Conservation (phyloP, 2,113 vertebrate species). For the Notarius lentiginosus region DNA sequence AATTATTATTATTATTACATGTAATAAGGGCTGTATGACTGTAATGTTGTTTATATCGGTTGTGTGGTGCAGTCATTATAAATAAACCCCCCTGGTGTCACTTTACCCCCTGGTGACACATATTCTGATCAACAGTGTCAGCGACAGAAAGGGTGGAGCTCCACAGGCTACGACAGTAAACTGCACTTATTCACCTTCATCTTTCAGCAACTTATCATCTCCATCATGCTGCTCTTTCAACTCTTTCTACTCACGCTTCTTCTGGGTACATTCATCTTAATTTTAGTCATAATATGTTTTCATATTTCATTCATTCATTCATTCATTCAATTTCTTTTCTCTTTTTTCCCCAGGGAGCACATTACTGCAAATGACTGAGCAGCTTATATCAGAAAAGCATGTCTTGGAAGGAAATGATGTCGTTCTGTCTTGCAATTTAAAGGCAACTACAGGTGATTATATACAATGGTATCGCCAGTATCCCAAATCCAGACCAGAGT, state of each 20-base stretch:
- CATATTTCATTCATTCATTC: neutral
- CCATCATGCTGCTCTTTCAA: neutral
- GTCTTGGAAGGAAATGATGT: neutral
- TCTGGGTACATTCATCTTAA: neutral
- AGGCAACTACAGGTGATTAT: neutral
- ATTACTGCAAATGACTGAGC: neutral
- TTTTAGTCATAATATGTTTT: neutral
- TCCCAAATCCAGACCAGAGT: slow-evolving; percentile 9
- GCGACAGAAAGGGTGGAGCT: neutral
- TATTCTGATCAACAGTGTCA: neutral
- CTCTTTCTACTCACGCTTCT: neutral
- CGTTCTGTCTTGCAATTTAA: slow-evolving; percentile 27
- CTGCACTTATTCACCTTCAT: neutral
- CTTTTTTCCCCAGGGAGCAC: neutral
- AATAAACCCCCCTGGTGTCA: neutral
- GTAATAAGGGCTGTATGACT: too few species aligned
- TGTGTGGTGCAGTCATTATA: too few species aligned
- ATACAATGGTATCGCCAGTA: slow-evolving; percentile 46
- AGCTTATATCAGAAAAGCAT: neutral
- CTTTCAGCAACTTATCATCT: neutral
- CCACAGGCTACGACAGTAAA: neutral
- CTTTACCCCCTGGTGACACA: neutral
- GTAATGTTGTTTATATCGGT: too few species aligned
- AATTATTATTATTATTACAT: too few species aligned
- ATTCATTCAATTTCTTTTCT: neutral